Percentiles rank a stretch among this genome's conserved stretches.
Conservation (phyloP, 2,888 invertebrate species). For the Neocrepidodera transversa region DNA sequence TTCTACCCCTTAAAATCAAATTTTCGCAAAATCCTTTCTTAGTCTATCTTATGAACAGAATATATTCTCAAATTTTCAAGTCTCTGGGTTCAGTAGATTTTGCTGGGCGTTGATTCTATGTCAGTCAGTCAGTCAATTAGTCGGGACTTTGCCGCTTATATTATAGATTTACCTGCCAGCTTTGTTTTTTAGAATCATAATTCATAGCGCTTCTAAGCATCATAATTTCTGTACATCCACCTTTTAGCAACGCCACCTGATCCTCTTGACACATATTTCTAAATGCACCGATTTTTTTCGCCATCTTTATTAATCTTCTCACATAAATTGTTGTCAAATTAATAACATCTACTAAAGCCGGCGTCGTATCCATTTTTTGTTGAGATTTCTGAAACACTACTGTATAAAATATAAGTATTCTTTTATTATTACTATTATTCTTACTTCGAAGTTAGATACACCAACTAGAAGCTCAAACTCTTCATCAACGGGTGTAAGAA, state of each 20-base stretch:
- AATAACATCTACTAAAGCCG: slow-evolving; percentile 81
- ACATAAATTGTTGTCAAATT: slow-evolving; percentile 94
- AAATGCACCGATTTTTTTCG: slow-evolving; percentile 86
- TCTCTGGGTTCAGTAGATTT: no score
- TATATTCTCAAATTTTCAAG: no score
- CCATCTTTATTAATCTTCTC: slow-evolving; percentile 83
- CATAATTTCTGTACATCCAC: slow-evolving; percentile 96
- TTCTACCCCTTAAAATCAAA: no score
- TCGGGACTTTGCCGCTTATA: no score
- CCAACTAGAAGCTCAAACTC: slow-evolving; percentile 70
- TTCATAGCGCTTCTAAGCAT: slow-evolving; percentile 91
- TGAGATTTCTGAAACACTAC: slow-evolving; percentile 34
- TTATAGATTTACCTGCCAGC: slow-evolving; percentile 88
- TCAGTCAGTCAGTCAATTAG: no score
- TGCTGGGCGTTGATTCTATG: no score
- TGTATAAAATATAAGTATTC: no score
- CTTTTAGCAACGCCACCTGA: slow-evolving; percentile 86
- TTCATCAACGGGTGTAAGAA: slow-evolving; percentile 84
- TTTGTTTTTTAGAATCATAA: slow-evolving; percentile 86
- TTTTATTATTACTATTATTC: no score
- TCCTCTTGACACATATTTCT: slow-evolving; percentile 94
- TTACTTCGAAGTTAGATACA: slow-evolving; percentile 12
- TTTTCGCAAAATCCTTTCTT: no score
- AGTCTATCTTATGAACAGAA: no score
- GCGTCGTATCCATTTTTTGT: slow-evolving; percentile 63